These are phyloP conservation scores for Cotesia glomerata DNA, from an alignment of 1,140 invertebrate species.

Conservation along the genomic window DNA sequence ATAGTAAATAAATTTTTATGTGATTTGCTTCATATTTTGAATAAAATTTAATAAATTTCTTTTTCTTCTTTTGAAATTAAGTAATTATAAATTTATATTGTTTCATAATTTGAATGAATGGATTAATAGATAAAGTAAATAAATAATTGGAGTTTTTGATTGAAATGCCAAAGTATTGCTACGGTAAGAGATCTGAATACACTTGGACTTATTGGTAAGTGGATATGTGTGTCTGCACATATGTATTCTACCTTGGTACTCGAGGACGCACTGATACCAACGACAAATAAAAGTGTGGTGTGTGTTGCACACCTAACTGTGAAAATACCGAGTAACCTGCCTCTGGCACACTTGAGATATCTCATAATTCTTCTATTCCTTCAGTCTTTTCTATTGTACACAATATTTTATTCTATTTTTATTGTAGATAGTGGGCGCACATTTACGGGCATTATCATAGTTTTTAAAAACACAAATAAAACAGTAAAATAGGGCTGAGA, in stretches of 20 bases:
- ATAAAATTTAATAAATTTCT: no score
- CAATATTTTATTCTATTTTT: not conserved
- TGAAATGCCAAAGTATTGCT: not conserved
- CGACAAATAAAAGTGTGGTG: conserved; percentile 35
- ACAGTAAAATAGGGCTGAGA: no score
- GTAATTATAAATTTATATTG: no score
- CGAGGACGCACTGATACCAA: conserved; percentile 37
- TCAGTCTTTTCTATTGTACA: not conserved
- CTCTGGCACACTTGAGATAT: conserved; percentile 5
- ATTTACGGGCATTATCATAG: not conserved
- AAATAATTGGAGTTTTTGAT: not conserved
- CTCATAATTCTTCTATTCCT: not conserved
- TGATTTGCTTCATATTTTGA: no score
- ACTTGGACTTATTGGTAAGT: not conserved
- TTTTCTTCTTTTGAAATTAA: no score
- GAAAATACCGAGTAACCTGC: conserved; percentile 10
- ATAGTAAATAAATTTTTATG: no score
- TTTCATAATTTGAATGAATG: no score
- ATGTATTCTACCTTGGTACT: conserved; percentile 14
- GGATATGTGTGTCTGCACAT: conserved; percentile 12
- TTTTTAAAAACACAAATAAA: no score
- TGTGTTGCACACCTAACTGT: not conserved
- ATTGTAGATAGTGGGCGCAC: not conserved
- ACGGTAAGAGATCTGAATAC: not conserved
- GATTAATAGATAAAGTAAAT: no score